A percentile compares a stretch with the other conserved stretches of the same genome.
Evolutionary conservation across 2,113 vertebrate species (phyloP).

Genomic region (Carollia perspicillata): DNA sequence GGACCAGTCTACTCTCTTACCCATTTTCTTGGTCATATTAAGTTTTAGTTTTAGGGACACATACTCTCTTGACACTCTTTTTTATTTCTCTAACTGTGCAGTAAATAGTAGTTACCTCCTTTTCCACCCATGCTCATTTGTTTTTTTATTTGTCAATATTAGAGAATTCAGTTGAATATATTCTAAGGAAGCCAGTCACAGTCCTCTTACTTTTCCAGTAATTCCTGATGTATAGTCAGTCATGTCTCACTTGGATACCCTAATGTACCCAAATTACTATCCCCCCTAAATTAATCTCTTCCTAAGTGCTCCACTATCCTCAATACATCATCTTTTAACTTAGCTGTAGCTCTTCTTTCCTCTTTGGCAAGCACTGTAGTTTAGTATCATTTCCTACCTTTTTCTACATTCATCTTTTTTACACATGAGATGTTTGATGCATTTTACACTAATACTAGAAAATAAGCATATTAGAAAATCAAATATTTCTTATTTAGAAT

Average conservation of each 20-base stretch:
- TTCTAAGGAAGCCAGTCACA: background rate
- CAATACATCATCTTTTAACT: background rate
- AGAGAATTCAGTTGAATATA: background rate
- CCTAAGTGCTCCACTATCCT: background rate
- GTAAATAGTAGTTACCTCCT: background rate
- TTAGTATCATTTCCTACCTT: background rate
- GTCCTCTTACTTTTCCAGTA: background rate
- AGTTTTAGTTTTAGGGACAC: background rate
- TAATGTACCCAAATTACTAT: background rate
- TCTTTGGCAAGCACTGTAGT: background rate
- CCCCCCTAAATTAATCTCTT: background rate
- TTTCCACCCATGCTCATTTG: background rate
- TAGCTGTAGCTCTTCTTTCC: background rate
- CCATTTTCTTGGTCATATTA: background rate
- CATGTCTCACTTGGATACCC: background rate
- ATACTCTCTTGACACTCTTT: background rate
- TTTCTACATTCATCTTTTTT: background rate
- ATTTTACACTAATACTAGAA: background rate
- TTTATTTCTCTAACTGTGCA: background rate
- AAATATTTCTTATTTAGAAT: constrained; percentile 3
- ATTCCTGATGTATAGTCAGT: background rate
- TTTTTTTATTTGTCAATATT: background rate
- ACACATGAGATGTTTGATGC: background rate
- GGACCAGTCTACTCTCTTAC: background rate
- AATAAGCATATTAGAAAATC: background rate